phyloP scores from a whole-genome alignment of 2,888 invertebrate species.

The Dermolepida albohirtum region DNA sequence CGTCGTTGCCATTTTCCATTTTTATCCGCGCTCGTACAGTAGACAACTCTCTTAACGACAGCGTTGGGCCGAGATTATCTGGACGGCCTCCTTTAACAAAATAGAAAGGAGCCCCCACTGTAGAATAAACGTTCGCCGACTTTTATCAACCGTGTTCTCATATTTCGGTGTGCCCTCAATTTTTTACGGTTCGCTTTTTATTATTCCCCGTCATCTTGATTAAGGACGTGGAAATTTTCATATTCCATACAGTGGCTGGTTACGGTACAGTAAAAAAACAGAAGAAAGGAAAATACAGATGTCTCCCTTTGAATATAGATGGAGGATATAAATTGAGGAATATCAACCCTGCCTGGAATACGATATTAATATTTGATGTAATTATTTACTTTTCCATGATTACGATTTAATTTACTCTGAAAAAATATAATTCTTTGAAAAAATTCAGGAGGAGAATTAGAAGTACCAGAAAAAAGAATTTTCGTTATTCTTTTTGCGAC shows the following conservation, averaged over 20 bases:
- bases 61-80: conserved; percentile 19
- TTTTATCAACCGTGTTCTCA: conserved; percentile 36
- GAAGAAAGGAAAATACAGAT: too few relatives aligned
- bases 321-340: too few relatives aligned
- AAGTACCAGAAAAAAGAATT: neutral
- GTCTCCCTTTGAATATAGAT: too few relatives aligned
- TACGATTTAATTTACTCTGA: conserved; percentile 1
- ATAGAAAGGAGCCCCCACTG: conserved; percentile 1
- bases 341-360: neutral
- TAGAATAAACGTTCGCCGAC: conserved; percentile 21
- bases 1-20: conserved; percentile 19
- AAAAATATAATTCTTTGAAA: neutral
- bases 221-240: conserved; percentile 39
- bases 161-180: conserved; percentile 34
- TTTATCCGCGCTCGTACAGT: conserved; percentile 5
- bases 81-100: conserved; percentile 7
- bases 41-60: conserved; percentile 23
- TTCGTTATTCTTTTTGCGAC: neutral
- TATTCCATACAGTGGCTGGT: conserved; percentile 24
- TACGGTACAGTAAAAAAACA: too few relatives aligned
- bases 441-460: neutral
- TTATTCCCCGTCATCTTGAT: conserved; percentile 40
- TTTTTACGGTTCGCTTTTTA: conserved; percentile 40
- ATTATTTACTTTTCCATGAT: conserved; percentile 28
- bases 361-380: conserved; percentile 36